Conservation (phyloP, 2,888 invertebrate species). For the Serrognathus titanus region DNA sequence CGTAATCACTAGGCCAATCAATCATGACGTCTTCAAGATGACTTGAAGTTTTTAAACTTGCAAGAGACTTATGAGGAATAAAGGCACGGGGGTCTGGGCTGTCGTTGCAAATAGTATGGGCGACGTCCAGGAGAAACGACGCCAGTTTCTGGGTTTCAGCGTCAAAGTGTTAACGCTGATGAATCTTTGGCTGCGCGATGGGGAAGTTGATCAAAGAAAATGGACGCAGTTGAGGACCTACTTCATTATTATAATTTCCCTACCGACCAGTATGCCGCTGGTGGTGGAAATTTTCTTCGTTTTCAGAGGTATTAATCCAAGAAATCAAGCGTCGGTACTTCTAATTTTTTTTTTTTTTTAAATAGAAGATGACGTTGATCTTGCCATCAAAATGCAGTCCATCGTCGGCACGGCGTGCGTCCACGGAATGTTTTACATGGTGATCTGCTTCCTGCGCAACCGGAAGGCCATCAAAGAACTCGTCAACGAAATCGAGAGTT, state of each 20-base stretch:
- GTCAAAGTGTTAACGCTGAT: slow-evolving; percentile 11
- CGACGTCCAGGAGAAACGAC: too few relatives aligned
- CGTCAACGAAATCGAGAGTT: slow-evolving; percentile 9
- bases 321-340: too few relatives aligned
- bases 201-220: background rate
- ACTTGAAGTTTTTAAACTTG: too few relatives aligned
- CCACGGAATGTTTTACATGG: slow-evolving; percentile 34
- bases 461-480: slow-evolving; percentile 20
- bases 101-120: too few relatives aligned
- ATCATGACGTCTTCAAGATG: too few relatives aligned
- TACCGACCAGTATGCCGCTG: background rate
- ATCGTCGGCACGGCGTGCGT: slow-evolving; percentile 30
- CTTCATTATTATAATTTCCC: background rate
- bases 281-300: background rate
- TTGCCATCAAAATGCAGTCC: slow-evolving; percentile 21
- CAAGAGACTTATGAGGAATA: too few relatives aligned
- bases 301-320: background rate
- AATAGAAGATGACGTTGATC: slow-evolving; percentile 10
- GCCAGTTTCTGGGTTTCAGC: slow-evolving; percentile 4
- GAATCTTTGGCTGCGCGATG: slow-evolving; percentile 3
- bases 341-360: background rate
- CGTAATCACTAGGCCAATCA: too few relatives aligned
- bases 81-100: too few relatives aligned
- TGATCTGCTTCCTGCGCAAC: slow-evolving; percentile 30
- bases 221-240: background rate